Conservation (phyloP, 2,113 vertebrate genomes). For the Eretmochelys imbricata region DNA sequence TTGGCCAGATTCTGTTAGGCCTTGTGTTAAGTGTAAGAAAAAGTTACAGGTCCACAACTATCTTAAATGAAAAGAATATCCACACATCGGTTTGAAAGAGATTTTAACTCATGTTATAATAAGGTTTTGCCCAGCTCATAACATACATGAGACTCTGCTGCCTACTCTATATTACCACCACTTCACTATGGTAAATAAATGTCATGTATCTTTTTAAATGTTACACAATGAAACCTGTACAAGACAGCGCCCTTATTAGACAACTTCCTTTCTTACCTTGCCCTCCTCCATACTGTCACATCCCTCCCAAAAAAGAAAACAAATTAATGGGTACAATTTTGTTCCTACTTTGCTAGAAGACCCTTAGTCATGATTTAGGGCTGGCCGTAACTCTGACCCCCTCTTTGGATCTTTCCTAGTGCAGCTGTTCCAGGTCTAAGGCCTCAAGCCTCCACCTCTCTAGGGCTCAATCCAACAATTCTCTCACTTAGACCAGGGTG, state of each 20-base stretch:
- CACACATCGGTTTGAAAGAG: not conserved
- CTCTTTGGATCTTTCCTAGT: not conserved
- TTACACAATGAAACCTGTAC: rapidly evolving
- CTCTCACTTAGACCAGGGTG: rapidly evolving
- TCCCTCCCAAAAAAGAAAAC: not conserved
- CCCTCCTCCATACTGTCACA: not conserved
- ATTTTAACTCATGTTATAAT: not conserved
- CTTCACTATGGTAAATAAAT: not conserved
- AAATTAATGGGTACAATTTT: not conserved
- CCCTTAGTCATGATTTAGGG: not conserved
- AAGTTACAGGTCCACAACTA: not conserved
- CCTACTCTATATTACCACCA: not conserved
- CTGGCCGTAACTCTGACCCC: not conserved
- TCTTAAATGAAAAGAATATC: not conserved
- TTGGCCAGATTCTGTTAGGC: not conserved
- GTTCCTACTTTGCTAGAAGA: not conserved
- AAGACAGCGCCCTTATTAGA: not conserved
- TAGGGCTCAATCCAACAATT: not conserved
- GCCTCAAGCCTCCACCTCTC: not conserved
- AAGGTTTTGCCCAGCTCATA: not conserved
- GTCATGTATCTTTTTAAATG: not conserved
- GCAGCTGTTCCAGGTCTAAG: not conserved
- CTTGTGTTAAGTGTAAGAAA: not conserved
- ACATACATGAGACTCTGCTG: not conserved
- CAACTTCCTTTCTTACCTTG: not conserved